phyloP scores from a whole-genome alignment of 2,113 vertebrate genomes.

The Sorex araneus region DNA sequence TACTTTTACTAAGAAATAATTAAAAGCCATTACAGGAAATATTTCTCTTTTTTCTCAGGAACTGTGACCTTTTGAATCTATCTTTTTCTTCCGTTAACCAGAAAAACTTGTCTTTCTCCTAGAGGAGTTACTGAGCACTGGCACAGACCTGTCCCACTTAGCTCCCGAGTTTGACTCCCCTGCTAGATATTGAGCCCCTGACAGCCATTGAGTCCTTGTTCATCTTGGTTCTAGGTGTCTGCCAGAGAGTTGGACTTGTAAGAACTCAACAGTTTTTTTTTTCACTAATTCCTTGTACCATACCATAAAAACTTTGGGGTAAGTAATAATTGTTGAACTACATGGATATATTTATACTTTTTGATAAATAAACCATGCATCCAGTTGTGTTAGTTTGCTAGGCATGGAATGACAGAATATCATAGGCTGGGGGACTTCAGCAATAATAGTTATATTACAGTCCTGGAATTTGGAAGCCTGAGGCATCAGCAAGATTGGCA shows the following conservation, averaged over 20 bases:
- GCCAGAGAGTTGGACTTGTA: background rate
- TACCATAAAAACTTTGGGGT: constrained; percentile 18
- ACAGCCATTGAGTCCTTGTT: background rate
- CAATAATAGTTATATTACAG: background rate
- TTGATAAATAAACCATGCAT: background rate
- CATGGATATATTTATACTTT: constrained; percentile 37
- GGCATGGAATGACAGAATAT: background rate
- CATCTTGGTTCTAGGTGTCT: constrained; percentile 1
- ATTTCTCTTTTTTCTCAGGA: background rate
- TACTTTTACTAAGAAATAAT: constrained; percentile 13
- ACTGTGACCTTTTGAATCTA: background rate
- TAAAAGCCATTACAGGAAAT: background rate
- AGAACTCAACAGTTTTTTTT: background rate
- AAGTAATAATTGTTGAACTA: background rate
- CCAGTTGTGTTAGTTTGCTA: background rate
- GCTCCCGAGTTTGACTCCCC: background rate
- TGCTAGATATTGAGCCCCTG: background rate
- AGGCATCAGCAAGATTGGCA: background rate
- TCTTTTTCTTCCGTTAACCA: background rate
- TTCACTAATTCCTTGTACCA: background rate
- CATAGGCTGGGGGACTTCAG: background rate
- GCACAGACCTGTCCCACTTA: background rate
- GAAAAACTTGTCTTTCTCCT: background rate
- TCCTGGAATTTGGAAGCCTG: background rate
- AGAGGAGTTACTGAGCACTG: background rate